A percentile compares a stretch with the other conserved stretches of the same genome.
Conservation (phyloP, 2,113 vertebrate species). For the Clarias magur region DNA sequence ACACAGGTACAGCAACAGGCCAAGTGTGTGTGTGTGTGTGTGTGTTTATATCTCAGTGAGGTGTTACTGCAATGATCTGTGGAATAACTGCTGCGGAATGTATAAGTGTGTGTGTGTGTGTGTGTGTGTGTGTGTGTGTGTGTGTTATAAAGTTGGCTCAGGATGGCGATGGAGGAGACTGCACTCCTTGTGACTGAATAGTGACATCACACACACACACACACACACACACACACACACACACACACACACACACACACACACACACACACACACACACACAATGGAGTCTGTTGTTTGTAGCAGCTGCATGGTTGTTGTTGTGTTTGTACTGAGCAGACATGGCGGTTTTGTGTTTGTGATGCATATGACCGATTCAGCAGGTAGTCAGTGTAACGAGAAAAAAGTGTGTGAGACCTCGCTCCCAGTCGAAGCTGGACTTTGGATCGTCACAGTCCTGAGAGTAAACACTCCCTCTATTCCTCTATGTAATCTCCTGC, state of each 20-base stretch:
- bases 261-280: slow-evolving; percentile 38
- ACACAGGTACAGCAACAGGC: slow-evolving; percentile 82
- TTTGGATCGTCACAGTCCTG: no score
- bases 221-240: slow-evolving; percentile 25
- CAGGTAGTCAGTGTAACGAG: no score
- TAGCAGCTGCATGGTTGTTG: neutral
- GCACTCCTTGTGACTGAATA: slow-evolving; percentile 26
- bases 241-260: slow-evolving; percentile 28
- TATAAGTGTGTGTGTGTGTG: neutral
- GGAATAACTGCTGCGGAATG: neutral
- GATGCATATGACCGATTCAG: no score
- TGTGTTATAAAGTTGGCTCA: neutral
- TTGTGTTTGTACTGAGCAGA: neutral
- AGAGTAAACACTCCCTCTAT: no score
- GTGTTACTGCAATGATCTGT: neutral
- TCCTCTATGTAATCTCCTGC: no score
- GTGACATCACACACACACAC: slow-evolving; percentile 34
- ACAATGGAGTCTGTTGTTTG: slow-evolving; percentile 14
- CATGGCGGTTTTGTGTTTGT: neutral
- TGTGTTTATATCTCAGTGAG: neutral
- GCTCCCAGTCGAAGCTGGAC: no score
- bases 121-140: slow-evolving; percentile 12
- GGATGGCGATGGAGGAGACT: slow-evolving; percentile 21
- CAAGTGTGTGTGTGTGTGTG: slow-evolving; percentile 19
- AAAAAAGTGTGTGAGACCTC: no score